Base-by-base conservation (phyloP, 2,888 invertebrate genomes). In the Hyposoter didymator region DNA sequence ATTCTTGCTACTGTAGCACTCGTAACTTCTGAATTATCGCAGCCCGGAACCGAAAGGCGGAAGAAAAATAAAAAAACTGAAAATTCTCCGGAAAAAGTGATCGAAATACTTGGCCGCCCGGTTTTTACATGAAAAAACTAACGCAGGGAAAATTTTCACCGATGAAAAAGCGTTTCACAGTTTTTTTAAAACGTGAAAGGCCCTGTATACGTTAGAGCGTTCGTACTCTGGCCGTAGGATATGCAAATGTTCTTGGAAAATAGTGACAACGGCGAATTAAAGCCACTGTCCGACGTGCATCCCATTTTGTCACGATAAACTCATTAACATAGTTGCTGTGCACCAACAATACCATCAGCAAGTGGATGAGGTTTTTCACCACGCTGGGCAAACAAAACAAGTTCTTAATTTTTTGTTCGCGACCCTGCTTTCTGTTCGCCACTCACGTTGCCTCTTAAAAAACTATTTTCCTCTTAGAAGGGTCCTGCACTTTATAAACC, bases 281-380 rank as follows among this genome's bases (percentile, higher is more conserved):
- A 82, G 76, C 75, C 39, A 75, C 70, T 59, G 52, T 28, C 39
- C 22, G 12, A 49, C 78, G 72, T 28, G 79, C 75, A 84, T 82
- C 72, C 84, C 70, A 85, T 81, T 84, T 84, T 87, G 85, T 87
- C 87, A 87, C 79, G 79, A 79, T 87, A 87, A 87, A 87, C 81
- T 87, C 82, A 85, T 87, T 87, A 87, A 81, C 80, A 55, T 39
- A 55, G 12, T 78, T 55, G 67, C n/a, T 45, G 7, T 35, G 12
- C 49, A 43, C n/a, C 78, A 64, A 28, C 75, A 47, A 45, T 62
- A 28, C 5, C 52, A 78, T n/a, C 67, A 55, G n/a, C 43, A 67
- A n/a, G 22, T 22, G 55, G 55, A 22, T 19, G 12, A 17, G 43
- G 32, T 32, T 35, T 72, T 19, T 7, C 49, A 0, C 52, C 52